Evolutionary conservation across 2,888 invertebrate species (phyloP).

Genomic region (Platynereis dumerilii): DNA sequence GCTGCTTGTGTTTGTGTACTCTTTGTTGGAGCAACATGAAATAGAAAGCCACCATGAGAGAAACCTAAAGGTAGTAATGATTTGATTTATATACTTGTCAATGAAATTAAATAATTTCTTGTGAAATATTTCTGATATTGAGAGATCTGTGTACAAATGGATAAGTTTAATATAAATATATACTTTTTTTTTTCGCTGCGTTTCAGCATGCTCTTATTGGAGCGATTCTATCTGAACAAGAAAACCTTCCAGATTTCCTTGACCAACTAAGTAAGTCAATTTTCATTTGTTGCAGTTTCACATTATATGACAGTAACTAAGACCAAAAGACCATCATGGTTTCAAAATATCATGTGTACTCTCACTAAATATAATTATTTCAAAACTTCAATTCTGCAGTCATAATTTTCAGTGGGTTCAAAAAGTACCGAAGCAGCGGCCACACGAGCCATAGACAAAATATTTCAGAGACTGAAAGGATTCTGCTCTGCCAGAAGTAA

Average conservation of each 20-base stretch:
- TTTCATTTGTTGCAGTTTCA: not conserved
- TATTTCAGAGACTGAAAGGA: slow-evolving; percentile 62
- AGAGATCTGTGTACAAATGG: too few relatives aligned
- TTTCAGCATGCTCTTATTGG: slow-evolving; percentile 67
- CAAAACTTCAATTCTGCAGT: too few relatives aligned
- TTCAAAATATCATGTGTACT: too few relatives aligned
- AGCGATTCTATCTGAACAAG: slow-evolving; percentile 71
- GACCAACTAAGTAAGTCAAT: slow-evolving; percentile 38
- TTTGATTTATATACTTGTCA: too few relatives aligned
- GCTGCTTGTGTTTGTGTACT: slow-evolving; percentile 71
- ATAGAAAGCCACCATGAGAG: slow-evolving; percentile 18
- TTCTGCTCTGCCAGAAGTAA: slow-evolving; percentile 62
- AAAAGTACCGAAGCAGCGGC: slow-evolving; percentile 13
- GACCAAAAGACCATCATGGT: too few relatives aligned
- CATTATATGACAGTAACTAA: too few relatives aligned
- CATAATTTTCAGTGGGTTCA: slow-evolving; percentile 19
- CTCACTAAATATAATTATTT: too few relatives aligned
- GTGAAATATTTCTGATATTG: too few relatives aligned
- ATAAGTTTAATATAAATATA: too few relatives aligned
- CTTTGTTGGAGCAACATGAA: slow-evolving; percentile 68
- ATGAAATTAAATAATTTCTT: too few relatives aligned
- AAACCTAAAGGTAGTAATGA: slow-evolving; percentile 23
- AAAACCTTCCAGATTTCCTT: slow-evolving; percentile 40
- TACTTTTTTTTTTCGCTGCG: too few relatives aligned
- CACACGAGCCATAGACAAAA: slow-evolving; percentile 46